Evolutionary conservation across 2,888 invertebrate species (phyloP).

Genomic region (Eudemis profundana): DNA sequence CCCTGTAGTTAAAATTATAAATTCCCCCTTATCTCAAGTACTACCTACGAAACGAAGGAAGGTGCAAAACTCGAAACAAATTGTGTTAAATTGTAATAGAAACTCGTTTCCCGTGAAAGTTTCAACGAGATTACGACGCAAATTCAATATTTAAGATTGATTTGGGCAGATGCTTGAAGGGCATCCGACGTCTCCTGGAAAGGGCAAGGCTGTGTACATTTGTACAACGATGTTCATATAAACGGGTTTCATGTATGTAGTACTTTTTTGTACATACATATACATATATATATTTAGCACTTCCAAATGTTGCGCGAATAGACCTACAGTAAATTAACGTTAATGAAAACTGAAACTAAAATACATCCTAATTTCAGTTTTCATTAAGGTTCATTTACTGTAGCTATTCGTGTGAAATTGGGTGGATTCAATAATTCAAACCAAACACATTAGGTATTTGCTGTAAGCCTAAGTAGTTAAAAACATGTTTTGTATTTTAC

Average conservation of each 20-base stretch:
- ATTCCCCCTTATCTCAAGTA: slow-evolving; percentile 68
- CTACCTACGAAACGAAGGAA: slow-evolving; percentile 62
- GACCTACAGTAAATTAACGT: too few relatives aligned
- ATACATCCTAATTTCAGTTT: too few relatives aligned
- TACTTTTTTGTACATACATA: neutral
- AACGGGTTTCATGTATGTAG: neutral
- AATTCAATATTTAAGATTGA: slow-evolving; percentile 86
- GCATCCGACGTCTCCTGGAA: slow-evolving; percentile 61
- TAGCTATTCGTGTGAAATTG: too few relatives aligned
- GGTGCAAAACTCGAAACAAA: slow-evolving; percentile 82
- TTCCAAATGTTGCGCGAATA: too few relatives aligned
- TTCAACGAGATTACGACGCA: slow-evolving; percentile 81
- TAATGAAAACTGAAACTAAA: too few relatives aligned
- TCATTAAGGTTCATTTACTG: too few relatives aligned
- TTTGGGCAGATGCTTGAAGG: slow-evolving; percentile 80
- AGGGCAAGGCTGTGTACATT: slow-evolving; percentile 50
- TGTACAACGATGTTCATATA: slow-evolving; percentile 33
- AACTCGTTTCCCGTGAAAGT: slow-evolving; percentile 82
- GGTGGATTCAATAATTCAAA: too few relatives aligned
- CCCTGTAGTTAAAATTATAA: slow-evolving; percentile 73
- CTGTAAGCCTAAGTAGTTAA: too few relatives aligned
- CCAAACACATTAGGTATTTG: too few relatives aligned
- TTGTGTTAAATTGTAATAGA: slow-evolving; percentile 84
- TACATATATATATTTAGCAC: too few relatives aligned
- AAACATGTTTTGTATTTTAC: too few relatives aligned